Base-by-base conservation (phyloP, 2,113 vertebrate species). In the Lagenorhynchus albirostris region DNA sequence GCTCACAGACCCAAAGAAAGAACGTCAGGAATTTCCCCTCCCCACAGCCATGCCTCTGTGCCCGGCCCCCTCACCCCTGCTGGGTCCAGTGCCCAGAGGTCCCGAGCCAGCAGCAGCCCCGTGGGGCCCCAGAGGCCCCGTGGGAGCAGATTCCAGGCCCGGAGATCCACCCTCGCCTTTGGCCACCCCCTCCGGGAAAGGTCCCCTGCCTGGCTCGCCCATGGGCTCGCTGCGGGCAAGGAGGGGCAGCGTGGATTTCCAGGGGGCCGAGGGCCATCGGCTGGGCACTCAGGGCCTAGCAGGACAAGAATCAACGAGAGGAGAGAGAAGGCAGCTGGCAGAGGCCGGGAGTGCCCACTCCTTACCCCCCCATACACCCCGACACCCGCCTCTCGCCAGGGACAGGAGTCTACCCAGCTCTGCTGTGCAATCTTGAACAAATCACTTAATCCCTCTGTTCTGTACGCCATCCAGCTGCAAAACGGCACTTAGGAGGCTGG, bases 21-120 rank as follows among this genome's bases (percentile, higher is more conserved):
- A 96, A 97, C 83, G 84, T 36, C 5, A 97, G 79, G 97, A 95
- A 98, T 98, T 97, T 98, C 95, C 81, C 29, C 5, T 55, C 84
- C 94, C 91, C 47, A 4, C 31, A 47, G 18, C 15, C 67, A 62
- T 85, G 93, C 96, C n/a, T 89, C 82, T 97, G 82, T n/a, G 63
- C 79, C 85, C 55, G 0, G 93, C 95, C 85, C 89, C 95, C 86
- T 86, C 93, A 87, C n/a, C 82, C 74, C 63, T 26, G 63, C 83
- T 53, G 8, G 58, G 85, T 38, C 68, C 70, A 38, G 77, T 0
- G 0, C 74, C 92, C 89, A 50, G 80, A 91, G 60, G 83, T 63
- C 62, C 15, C 0, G 10, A 33, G 95, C 71, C 91, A 20, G 68
- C 4, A 0, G 31, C 68, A 33, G 29, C 86, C 71, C 81, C 1